These are phyloP conservation scores for Xestia xanthographa DNA, from an alignment of 2,888 invertebrate genomes.

Conservation along the genomic window DNA sequence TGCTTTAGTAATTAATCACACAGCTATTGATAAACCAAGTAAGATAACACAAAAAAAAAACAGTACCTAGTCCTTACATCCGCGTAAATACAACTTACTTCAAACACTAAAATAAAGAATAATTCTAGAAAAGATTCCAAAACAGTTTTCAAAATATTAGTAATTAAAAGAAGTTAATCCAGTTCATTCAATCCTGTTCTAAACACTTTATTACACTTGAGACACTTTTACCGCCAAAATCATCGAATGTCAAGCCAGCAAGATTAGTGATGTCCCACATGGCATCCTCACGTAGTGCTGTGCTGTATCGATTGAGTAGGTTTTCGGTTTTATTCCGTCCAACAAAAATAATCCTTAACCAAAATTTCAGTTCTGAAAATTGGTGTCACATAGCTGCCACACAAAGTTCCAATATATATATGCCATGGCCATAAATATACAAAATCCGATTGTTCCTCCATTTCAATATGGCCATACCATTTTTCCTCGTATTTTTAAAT, in stretches of 20 bases:
- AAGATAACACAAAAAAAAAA: neutral
- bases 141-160: neutral
- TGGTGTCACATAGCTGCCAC: neutral
- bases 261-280: no score
- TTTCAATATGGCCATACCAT: constrained; percentile 1
- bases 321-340: no score
- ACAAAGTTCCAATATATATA: neutral
- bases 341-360: no score
- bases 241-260: no score
- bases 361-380: constrained; percentile 2
- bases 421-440: neutral
- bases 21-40: neutral
- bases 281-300: no score
- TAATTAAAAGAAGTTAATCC: no score
- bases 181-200: no score
- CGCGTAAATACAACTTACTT: no score
- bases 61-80: neutral
- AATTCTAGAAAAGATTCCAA: neutral
- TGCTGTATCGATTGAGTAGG: no score
- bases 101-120: neutral
- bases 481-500: constrained; percentile 24
- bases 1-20: neutral
- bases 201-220: no score
- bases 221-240: no score
- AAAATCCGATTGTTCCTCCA: constrained; percentile 11